A percentile compares a stretch with the other conserved stretches of the same genome.
These are phyloP conservation scores for Lordiphosa mommai DNA, from an alignment of 1,140 invertebrate species.

Conservation along the genomic window DNA sequence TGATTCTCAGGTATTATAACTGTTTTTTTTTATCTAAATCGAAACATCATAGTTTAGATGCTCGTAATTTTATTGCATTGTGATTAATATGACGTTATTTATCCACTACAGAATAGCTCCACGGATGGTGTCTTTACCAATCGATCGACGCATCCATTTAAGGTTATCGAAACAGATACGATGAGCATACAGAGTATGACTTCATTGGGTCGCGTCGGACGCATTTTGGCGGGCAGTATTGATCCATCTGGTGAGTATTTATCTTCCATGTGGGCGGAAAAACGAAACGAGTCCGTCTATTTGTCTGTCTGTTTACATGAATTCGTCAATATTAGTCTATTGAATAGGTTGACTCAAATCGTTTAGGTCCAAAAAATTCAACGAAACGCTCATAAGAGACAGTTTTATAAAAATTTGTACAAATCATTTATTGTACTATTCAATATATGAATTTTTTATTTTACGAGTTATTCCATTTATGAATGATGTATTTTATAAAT, in stretches of 20 bases:
- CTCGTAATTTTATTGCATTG: conserved; percentile 20
- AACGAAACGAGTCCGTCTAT: too few species aligned
- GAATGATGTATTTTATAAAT: too few species aligned
- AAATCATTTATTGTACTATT: too few species aligned
- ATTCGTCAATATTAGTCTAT: too few species aligned
- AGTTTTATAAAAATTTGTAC: too few species aligned
- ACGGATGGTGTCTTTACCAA: conserved; percentile 83
- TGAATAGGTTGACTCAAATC: too few species aligned
- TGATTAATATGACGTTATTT: conserved; percentile 17
- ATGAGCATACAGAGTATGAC: conserved; percentile 92
- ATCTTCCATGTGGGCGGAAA: too few species aligned
- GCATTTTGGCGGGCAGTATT: conserved; percentile 86
- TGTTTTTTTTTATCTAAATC: conserved; percentile 17
- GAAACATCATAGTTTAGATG: neutral
- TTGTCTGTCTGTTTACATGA: too few species aligned
- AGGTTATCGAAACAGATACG: conserved; percentile 91
- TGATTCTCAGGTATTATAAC: conserved; percentile 86
- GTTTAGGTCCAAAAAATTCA: too few species aligned
- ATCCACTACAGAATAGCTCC: conserved; percentile 70
- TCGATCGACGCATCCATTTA: conserved; percentile 85
- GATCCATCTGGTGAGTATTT: conserved; percentile 79
- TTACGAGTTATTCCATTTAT: too few species aligned
- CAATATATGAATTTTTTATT: too few species aligned
- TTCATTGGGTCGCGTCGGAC: conserved; percentile 88
- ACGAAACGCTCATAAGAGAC: too few species aligned